Evolutionary conservation across 2,797 vertebrate species (phyloP).

Genomic region (Aulostomus chinensis): DNA sequence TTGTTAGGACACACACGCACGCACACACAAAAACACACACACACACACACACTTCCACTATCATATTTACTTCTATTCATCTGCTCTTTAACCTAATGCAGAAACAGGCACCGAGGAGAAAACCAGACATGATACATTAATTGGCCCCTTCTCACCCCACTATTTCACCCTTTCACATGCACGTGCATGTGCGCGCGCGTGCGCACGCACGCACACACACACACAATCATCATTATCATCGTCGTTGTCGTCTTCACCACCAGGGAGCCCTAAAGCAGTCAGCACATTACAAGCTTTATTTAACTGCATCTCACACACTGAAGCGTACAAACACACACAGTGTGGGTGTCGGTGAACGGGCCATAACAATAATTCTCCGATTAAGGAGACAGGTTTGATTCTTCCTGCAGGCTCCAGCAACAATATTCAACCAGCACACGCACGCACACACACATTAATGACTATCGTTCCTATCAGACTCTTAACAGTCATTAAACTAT

Average conservation of each 20-base stretch:
- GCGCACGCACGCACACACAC: slow-evolving; percentile 1
- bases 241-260: no score
- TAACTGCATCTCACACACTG: slow-evolving; percentile 26
- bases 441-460: slow-evolving; percentile 1
- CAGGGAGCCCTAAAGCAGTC: slow-evolving; percentile 62
- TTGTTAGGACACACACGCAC: slow-evolving; percentile 66
- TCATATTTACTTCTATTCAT: slow-evolving; percentile 89
- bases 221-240: slow-evolving; percentile 12
- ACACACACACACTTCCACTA: slow-evolving; percentile 78
- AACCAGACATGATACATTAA: slow-evolving; percentile 62
- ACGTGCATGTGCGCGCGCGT: neutral
- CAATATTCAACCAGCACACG: slow-evolving; percentile 11
- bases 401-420: slow-evolving; percentile 51
- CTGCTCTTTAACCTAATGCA: slow-evolving; percentile 86
- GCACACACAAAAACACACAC: slow-evolving; percentile 73
- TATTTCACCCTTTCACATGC: slow-evolving; percentile 48
- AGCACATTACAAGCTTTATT: slow-evolving; percentile 67
- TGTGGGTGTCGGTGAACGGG: slow-evolving; percentile 18
- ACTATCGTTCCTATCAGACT: neutral
- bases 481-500: neutral
- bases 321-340: slow-evolving; percentile 7
- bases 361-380: slow-evolving; percentile 64
- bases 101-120: slow-evolving; percentile 68
- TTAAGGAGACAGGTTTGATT: slow-evolving; percentile 54
- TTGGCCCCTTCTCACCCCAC: slow-evolving; percentile 54